Conservation (phyloP, 2,797 vertebrate genomes). For the Pitangus sulphuratus region DNA sequence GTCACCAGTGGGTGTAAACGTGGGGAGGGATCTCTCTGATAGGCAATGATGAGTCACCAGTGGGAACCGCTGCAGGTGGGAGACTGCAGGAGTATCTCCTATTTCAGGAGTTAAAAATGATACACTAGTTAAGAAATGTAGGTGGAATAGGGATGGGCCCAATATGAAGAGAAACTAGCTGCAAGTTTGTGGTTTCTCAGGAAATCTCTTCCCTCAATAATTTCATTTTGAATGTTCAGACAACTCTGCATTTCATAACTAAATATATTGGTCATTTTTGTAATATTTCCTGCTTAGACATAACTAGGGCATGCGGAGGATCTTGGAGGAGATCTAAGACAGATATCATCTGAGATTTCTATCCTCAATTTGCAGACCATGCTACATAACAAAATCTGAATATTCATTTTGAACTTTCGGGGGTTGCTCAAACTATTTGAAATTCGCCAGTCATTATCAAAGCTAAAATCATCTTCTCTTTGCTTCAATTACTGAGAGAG, state of each 20-base stretch:
- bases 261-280: neutral
- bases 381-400: constrained; percentile 26
- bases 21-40: neutral
- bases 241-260: neutral
- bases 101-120: neutral
- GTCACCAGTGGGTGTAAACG: neutral
- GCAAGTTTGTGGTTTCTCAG: neutral
- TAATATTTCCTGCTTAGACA: constrained; percentile 31
- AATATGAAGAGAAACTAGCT: neutral
- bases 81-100: neutral
- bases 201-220: neutral
- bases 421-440: constrained; percentile 53
- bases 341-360: constrained; percentile 64
- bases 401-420: constrained; percentile 62
- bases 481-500: constrained; percentile 6
- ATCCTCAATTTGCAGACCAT: constrained; percentile 52
- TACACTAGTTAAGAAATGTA: neutral
- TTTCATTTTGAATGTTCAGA: neutral
- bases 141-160: neutral
- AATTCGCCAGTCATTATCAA: constrained; percentile 41
- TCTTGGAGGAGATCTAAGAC: constrained; percentile 60
- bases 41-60: neutral
- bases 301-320: constrained; percentile 44
- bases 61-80: neutral
- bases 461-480: constrained; percentile 36